phyloP scores from a whole-genome alignment of 2,888 invertebrate genomes.

The Mythimna loreyi region DNA sequence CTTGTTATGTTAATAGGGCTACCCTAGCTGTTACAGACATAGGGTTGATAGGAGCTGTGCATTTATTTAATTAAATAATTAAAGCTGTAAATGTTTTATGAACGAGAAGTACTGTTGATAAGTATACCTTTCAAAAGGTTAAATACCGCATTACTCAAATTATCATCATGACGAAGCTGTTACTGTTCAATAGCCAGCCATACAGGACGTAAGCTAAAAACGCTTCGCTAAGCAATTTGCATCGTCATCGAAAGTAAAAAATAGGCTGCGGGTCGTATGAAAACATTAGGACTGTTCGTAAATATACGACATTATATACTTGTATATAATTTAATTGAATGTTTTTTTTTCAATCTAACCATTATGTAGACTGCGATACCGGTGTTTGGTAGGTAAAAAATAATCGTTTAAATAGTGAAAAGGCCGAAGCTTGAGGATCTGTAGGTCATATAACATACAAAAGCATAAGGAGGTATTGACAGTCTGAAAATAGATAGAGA shows the following conservation, averaged over 20 bases:
- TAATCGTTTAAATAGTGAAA: constrained; percentile 6
- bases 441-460: not conserved
- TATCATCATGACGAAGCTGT: constrained; percentile 64
- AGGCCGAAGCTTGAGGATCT: constrained; percentile 3
- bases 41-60: constrained; percentile 3
- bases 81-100: not conserved
- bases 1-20: constrained; percentile 14
- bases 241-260: constrained; percentile 64
- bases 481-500: constrained; percentile 17
- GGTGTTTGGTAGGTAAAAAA: constrained; percentile 3
- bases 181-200: constrained; percentile 54
- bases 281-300: constrained; percentile 57
- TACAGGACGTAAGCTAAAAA: constrained; percentile 70
- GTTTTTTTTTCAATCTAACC: constrained; percentile 25
- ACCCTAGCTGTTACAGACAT: not conserved
- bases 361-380: constrained; percentile 4
- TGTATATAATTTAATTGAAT: constrained; percentile 17
- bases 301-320: constrained; percentile 24
- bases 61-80: constrained; percentile 7
- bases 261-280: constrained; percentile 56
- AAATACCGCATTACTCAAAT: constrained; percentile 54
- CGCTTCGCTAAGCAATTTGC: constrained; percentile 66
- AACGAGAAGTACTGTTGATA: constrained; percentile 6
- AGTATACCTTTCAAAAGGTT: constrained; percentile 25
- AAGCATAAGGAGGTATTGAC: constrained; percentile 8